Evolutionary conservation across 2,888 invertebrate genomes (phyloP).

Genomic region (Tachina grossa): DNA sequence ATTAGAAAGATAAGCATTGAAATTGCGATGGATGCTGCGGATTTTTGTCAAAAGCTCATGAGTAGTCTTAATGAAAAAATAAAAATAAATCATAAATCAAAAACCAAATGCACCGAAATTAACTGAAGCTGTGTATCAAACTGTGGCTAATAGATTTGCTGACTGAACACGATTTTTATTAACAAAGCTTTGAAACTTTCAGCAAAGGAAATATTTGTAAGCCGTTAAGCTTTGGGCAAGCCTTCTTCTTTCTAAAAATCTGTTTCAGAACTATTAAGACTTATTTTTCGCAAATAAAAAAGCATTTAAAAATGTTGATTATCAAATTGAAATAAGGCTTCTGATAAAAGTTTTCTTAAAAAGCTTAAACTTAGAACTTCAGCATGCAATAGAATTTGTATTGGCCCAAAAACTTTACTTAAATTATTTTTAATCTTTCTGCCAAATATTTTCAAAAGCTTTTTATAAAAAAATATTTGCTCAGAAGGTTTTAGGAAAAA

Average conservation of each 20-base stretch:
- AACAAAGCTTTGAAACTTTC: too few species aligned
- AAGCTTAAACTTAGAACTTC: background rate
- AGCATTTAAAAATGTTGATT: background rate
- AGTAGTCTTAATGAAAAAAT: background rate
- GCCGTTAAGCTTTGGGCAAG: too few species aligned
- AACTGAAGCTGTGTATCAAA: slow-evolving; percentile 1
- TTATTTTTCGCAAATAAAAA: background rate
- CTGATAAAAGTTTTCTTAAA: background rate
- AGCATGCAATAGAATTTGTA: too few species aligned
- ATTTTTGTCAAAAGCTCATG: slow-evolving; percentile 16
- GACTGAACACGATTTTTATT: background rate
- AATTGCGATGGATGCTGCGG: slow-evolving; percentile 12
- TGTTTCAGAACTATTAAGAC: background rate
- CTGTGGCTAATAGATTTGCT: background rate
- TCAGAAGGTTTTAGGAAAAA: background rate
- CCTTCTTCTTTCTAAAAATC: too few species aligned
- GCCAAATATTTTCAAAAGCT: background rate
- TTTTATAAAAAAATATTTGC: background rate
- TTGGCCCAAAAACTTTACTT: too few species aligned
- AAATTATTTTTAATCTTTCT: background rate
- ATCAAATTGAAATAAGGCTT: background rate
- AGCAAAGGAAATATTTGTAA: too few species aligned
- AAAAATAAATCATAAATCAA: background rate
- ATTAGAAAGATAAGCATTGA: slow-evolving; percentile 59
- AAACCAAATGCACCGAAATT: slow-evolving; percentile 23